A percentile compares a stretch with the other conserved stretches of the same genome.
phyloP scores from a whole-genome alignment of 1,140 invertebrate genomes.

The Nylanderia fulva region DNA sequence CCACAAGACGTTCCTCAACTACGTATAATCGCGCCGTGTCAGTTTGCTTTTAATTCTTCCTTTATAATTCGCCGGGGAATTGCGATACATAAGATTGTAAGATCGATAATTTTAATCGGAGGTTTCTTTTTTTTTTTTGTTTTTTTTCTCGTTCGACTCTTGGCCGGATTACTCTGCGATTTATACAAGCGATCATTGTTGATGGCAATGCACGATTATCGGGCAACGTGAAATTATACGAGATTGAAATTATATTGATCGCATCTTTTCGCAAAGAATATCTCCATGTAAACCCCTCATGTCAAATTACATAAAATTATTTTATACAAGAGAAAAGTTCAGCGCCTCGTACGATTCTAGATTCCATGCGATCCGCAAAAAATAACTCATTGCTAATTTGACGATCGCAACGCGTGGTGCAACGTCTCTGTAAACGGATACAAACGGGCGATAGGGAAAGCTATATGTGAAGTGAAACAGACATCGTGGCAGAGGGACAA shows the following conservation, averaged over 20 bases:
- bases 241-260: neutral
- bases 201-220: constrained; percentile 12
- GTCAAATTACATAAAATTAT: neutral
- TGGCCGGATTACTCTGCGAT: neutral
- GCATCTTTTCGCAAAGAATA: neutral
- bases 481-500: constrained; percentile 55
- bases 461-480: neutral
- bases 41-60: neutral
- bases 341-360: neutral
- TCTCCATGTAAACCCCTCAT: neutral
- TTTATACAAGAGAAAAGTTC: neutral
- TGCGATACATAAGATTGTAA: neutral
- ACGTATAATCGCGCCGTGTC: neutral
- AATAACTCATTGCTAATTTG: neutral
- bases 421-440: neutral
- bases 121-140: no score
- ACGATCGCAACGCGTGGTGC: neutral
- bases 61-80: constrained; percentile 14
- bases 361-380: neutral
- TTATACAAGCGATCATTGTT: neutral
- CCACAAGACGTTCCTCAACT: constrained; percentile 40
- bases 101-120: neutral
- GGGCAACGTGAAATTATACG: neutral
- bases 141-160: no score
- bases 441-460: constrained; percentile 15